Evolutionary conservation across 2,797 vertebrate species (phyloP), one percentile per base, ranked within the genome.

Genomic region (Sebastes iracundus): DNA sequence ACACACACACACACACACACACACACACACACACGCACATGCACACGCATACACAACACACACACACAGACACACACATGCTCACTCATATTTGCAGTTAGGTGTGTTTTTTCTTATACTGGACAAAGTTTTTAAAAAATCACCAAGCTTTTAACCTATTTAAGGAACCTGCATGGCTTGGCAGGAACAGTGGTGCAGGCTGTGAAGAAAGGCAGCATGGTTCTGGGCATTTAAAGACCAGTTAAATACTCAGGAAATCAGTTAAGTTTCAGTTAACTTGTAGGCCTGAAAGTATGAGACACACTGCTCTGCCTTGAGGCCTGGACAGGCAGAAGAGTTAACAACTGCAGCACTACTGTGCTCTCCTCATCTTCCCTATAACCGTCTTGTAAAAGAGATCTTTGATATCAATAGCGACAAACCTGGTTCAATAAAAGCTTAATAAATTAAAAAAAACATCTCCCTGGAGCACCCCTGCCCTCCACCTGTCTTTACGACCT

Each of bases 1-100:
- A 49, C 62, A 85, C 81, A 62, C 60, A 77, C 72, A 42, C 59
- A 74, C 23, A 63, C 65, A 46, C 58, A 62, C 38, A 78, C 55
- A 30, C 65, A 49, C 62, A 38, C 27, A 75, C 13, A 84, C 81
- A 60, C 60, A 77, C 70, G 27, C 60, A 66, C 25, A 60, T 59
- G 38, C 53, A 60, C 38, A 77, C 55, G 23, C 65, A 49, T 53
- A 28, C 27, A 74, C 10, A 55, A 38, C 27, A 72, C 13, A 60
- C 58, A 55, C 53, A 85, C 81, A 62, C 60, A 77, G 63, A 35
- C 38, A 28, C 56, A 59, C 58, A 60, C 58, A 60, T 0, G 18
- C 58, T 30, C 60, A 62, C 6, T 55, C 52, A 58, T 20, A 1
- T 27, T 0, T 49, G 25, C 25, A 56, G 13, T 67, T 66, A 49